Percentiles rank a stretch among this genome's conserved stretches.
phyloP scores from a whole-genome alignment of 1,140 invertebrate genomes.

The Ganaspis sp. region DNA sequence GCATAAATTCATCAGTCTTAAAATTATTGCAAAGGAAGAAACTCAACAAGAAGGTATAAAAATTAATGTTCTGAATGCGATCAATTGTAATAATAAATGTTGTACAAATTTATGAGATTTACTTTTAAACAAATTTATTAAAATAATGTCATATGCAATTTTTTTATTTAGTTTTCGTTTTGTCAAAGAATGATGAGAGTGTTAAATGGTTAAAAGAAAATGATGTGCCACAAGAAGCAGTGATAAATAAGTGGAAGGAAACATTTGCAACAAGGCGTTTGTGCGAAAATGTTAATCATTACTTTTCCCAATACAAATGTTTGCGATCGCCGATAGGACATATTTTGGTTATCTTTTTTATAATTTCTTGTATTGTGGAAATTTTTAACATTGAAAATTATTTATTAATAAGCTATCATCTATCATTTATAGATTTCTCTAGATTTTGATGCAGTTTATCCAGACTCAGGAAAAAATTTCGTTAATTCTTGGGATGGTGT shows the following conservation, averaged over 20 bases:
- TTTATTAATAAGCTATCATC: neutral
- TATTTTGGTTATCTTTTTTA: neutral
- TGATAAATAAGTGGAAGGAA: neutral
- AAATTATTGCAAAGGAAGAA: slow-evolving; percentile 30
- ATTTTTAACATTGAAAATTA: neutral
- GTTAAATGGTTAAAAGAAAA: neutral
- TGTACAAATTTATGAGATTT: neutral
- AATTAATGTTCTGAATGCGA: neutral
- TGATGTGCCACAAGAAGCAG: slow-evolving; percentile 4
- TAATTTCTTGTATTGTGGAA: neutral
- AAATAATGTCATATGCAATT: neutral
- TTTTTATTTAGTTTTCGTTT: neutral
- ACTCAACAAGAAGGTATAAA: neutral
- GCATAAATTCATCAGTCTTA: neutral
- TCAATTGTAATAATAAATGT: neutral
- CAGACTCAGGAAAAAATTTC: neutral
- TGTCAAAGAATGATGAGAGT: neutral
- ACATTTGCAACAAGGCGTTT: neutral
- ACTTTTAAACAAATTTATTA: neutral
- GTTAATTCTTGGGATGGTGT: neutral
- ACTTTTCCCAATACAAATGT: neutral
- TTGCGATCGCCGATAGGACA: neutral
- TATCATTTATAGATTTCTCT: neutral
- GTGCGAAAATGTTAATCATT: neutral
- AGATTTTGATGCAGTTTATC: neutral